phyloP scores from a whole-genome alignment of 2,888 invertebrate genomes.

The Metopia argyrocephala region DNA sequence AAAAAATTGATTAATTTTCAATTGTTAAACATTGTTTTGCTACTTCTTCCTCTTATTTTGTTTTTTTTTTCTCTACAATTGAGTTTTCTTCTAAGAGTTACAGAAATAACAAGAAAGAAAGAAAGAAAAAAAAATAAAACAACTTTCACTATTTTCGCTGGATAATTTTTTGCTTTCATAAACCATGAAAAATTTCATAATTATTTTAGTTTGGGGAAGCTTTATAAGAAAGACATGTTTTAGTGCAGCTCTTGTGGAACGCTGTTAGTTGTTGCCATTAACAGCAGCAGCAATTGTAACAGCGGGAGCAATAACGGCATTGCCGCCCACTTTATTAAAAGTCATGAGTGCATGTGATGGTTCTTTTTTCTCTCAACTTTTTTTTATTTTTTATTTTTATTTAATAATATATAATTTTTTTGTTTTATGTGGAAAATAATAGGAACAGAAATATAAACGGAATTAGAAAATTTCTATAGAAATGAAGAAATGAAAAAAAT shows the following conservation, averaged over 20 bases:
- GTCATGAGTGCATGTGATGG: constrained; percentile 51
- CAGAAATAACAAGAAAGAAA: too few species aligned
- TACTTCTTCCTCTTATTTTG: not conserved
- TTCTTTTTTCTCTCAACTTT: not conserved
- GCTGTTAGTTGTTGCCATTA: not conserved
- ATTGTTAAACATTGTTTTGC: constrained; percentile 44
- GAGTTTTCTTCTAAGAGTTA: constrained; percentile 6
- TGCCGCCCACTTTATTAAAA: constrained; percentile 48
- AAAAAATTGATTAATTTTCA: constrained; percentile 67
- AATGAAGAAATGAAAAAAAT: not conserved
- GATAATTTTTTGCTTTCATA: constrained; percentile 50
- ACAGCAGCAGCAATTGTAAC: constrained; percentile 1
- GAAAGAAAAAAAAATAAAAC: constrained; percentile 8
- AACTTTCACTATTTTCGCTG: constrained; percentile 61
- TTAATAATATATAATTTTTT: constrained; percentile 55
- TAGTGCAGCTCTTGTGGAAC: constrained; percentile 39
- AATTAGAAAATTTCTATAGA: not conserved
- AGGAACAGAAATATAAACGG: constrained; percentile 15
- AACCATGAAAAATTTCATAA: constrained; percentile 60
- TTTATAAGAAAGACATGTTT: constrained; percentile 28
- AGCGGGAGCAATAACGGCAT: constrained; percentile 15
- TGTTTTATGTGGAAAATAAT: not conserved
- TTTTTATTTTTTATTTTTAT: constrained; percentile 2
- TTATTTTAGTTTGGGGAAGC: constrained; percentile 40
- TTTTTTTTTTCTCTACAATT: constrained; percentile 17